A percentile compares a stretch with the other conserved stretches of the same genome.
Evolutionary conservation across 2,113 vertebrate species (phyloP).

Genomic region (Theristicus caerulescens): DNA sequence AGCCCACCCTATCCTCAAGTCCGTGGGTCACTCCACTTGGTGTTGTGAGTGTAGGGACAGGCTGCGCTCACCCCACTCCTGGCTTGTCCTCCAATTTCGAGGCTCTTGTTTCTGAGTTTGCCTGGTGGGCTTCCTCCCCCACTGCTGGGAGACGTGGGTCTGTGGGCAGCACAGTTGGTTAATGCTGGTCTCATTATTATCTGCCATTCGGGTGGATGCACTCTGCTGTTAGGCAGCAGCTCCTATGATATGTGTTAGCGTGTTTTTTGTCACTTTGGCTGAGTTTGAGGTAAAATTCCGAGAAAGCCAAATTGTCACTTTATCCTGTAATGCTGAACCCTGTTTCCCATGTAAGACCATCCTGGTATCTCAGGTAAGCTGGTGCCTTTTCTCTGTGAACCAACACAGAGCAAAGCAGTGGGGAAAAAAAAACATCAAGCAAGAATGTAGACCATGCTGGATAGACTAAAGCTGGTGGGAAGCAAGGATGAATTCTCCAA

Average conservation of each 20-base stretch:
- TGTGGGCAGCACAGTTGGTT: neutral
- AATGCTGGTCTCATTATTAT: neutral
- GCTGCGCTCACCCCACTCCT: neutral
- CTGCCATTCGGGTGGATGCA: neutral
- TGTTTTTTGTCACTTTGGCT: neutral
- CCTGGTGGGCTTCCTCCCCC: neutral
- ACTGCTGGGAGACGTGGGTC: neutral
- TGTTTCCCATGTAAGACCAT: neutral
- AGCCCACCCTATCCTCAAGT: neutral
- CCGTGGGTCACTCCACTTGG: rapidly evolving
- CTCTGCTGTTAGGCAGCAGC: neutral
- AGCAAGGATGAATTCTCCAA: neutral
- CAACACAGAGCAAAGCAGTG: neutral
- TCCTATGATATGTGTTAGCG: neutral
- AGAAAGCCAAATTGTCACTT: neutral
- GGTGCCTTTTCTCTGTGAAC: neutral
- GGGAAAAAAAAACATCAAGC: neutral
- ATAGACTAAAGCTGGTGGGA: neutral
- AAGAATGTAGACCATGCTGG: neutral
- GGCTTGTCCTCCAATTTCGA: neutral
- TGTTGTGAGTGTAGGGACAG: neutral
- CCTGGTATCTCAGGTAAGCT: neutral
- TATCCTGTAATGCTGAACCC: neutral
- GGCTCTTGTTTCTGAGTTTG: neutral
- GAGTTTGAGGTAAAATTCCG: neutral